phyloP scores from a whole-genome alignment of 2,888 invertebrate species.

The Ceraclea dissimilis region DNA sequence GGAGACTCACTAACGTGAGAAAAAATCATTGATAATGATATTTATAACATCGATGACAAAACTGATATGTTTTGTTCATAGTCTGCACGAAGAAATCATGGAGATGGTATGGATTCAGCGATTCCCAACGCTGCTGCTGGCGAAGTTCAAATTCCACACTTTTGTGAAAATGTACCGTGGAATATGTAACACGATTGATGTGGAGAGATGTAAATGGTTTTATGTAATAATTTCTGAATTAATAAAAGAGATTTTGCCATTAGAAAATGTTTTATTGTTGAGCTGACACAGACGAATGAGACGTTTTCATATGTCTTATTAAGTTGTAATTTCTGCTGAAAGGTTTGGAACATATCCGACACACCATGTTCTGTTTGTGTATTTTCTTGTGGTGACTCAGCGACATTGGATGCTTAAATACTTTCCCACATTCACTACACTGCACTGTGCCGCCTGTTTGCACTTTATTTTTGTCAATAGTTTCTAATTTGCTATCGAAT shows the following conservation, averaged over 20 bases:
- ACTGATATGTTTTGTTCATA: too few relatives aligned
- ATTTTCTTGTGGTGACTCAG: conserved; percentile 39
- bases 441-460: conserved; percentile 1
- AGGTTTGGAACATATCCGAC: conserved; percentile 33
- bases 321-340: conserved; percentile 20
- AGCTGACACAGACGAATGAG: conserved; percentile 11
- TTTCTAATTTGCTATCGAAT: conserved; percentile 14
- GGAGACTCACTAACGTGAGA: too few relatives aligned
- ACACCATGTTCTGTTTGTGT: conserved; percentile 38
- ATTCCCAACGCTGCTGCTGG: too few relatives aligned
- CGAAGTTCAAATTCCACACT: too few relatives aligned
- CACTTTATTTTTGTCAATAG: conserved; percentile 10
- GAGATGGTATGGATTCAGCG: too few relatives aligned
- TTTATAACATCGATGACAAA: too few relatives aligned
- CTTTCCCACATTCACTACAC: conserved; percentile 40
- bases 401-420: conserved; percentile 38
- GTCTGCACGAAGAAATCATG: too few relatives aligned
- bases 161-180: too few relatives aligned
- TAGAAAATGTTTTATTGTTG: conserved; percentile 4
- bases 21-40: too few relatives aligned
- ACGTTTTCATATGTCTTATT: conserved; percentile 19
- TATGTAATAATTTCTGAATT: too few relatives aligned
- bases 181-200: too few relatives aligned
- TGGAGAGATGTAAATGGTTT: too few relatives aligned
- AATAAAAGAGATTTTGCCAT: background rate